phyloP scores from a whole-genome alignment of 2,888 invertebrate genomes.

The Oscheius sp. region DNA sequence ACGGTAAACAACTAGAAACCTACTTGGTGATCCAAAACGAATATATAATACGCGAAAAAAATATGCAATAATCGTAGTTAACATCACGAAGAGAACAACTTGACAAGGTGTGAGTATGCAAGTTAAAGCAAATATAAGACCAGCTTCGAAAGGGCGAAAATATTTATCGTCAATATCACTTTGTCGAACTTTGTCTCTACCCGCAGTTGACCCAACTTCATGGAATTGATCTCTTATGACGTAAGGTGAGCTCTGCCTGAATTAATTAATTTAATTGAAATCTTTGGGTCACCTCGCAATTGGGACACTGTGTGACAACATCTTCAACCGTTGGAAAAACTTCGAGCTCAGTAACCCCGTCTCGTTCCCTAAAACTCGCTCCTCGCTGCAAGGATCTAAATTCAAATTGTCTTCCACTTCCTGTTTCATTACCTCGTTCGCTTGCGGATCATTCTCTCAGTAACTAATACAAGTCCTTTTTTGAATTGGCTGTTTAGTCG shows the following conservation, averaged over 20 bases:
- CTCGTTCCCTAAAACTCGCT: slow-evolving; percentile 30
- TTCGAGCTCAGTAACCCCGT: slow-evolving; percentile 25
- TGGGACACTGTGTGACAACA: slow-evolving; percentile 50
- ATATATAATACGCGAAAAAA: too few species aligned
- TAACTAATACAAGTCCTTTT: slow-evolving; percentile 56
- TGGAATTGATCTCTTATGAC: slow-evolving; percentile 13
- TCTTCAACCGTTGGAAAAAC: slow-evolving; percentile 37
- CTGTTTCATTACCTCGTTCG: slow-evolving; percentile 40
- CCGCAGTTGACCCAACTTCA: background rate
- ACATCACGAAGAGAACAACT: too few species aligned
- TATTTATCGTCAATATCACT: too few species aligned
- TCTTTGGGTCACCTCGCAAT: slow-evolving; percentile 49
- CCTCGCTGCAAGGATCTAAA: slow-evolving; percentile 39
- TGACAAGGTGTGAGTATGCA: too few species aligned
- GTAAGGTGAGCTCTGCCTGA: slow-evolving; percentile 25
- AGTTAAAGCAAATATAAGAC: too few species aligned
- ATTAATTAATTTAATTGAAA: background rate
- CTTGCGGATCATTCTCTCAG: slow-evolving; percentile 55
- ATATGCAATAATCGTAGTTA: too few species aligned
- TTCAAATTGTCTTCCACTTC: background rate
- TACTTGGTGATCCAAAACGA: too few species aligned
- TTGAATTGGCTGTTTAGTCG: slow-evolving; percentile 60
- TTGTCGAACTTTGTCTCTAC: slow-evolving; percentile 12
- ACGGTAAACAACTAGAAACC: too few species aligned
- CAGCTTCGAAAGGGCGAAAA: too few species aligned